These are phyloP conservation scores for Ophion costatus DNA, from an alignment of 2,888 invertebrate genomes.

Conservation along the genomic window DNA sequence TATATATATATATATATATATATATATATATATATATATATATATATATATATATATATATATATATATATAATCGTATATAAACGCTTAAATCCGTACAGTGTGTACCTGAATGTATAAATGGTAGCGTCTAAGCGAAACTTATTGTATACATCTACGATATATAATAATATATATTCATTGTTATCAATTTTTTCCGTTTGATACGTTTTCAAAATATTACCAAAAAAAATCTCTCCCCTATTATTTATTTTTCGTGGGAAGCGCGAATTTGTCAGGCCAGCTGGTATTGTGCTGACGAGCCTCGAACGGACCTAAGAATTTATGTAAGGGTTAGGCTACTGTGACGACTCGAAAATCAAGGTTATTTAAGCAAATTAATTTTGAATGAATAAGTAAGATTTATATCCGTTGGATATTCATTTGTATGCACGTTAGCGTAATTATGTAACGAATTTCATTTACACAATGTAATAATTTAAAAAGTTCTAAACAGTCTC, in stretches of 20 bases:
- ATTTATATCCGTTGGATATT: too few relatives aligned
- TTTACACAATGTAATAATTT: too few relatives aligned
- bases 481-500: too few relatives aligned
- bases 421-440: too few relatives aligned
- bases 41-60: neutral
- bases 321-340: slow-evolving; percentile 20
- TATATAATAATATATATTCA: slow-evolving; percentile 42
- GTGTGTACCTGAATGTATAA: slow-evolving; percentile 71
- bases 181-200: slow-evolving; percentile 30
- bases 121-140: slow-evolving; percentile 63
- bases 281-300: neutral
- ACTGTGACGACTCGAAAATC: neutral
- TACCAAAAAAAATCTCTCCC: too few relatives aligned
- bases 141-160: slow-evolving; percentile 53
- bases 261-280: slow-evolving; percentile 10
- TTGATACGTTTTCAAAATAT: neutral
- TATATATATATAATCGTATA: slow-evolving; percentile 54
- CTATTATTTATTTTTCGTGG: neutral
- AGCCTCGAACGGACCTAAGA: slow-evolving; percentile 56
- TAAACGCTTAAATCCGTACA: slow-evolving; percentile 68
- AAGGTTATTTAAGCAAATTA: neutral
- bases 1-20: slow-evolving; percentile 26
- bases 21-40: slow-evolving; percentile 29
- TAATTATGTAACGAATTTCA: too few relatives aligned
- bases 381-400: neutral